Evolutionary conservation across 2,888 invertebrate species (phyloP), one percentile per base, ranked within the genome.

Genomic region (Criorhina ranunculi): DNA sequence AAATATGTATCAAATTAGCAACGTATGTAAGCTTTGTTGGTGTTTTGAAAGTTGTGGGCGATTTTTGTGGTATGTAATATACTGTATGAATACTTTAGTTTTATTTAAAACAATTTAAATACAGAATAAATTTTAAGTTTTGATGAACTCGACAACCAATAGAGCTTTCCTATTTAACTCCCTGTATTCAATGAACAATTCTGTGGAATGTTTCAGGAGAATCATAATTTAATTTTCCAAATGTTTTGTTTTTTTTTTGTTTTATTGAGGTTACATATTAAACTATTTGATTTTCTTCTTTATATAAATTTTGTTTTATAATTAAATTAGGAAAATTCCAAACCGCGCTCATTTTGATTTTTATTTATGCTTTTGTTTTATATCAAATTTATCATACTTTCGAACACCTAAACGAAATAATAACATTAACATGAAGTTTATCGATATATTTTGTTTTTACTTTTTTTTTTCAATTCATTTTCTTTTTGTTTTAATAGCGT

Each of bases 321-420:
- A 5, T 69, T 57, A 78, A 86, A 85, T 79, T 87, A 87, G 86
- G 86, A 87, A 86, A 86, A 85, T 85, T 78, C 64, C 79, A 77
- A 85, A 87, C 87, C 87, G 88, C 86, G 87, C 86, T 87, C 87
- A 75, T 73, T 69, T 66, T 44, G 12, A 64, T 51, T 82, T 53
- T 42, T 31, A 44, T 51, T 72, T 66, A 53, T 42, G 1, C 11
- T 29, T 49, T 19, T 31, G 35, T 57, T 57, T 46, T 67, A 37
- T 62, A 69, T 44, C 69, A 69, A 35, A 55, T 57, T 42, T 8
- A 37, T 40, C 7, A 8, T 59, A 15, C 24, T n/a, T 49, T 66
- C 42, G 49, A 67, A 73, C 17, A 72, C 51, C 42, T 60, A 53
- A 78, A 67, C 60, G 51, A 51, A 87, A 62, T 49, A 17, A 80